Evolutionary conservation across 2,113 vertebrate genomes (phyloP).

Genomic region (Holacanthus passer): DNA sequence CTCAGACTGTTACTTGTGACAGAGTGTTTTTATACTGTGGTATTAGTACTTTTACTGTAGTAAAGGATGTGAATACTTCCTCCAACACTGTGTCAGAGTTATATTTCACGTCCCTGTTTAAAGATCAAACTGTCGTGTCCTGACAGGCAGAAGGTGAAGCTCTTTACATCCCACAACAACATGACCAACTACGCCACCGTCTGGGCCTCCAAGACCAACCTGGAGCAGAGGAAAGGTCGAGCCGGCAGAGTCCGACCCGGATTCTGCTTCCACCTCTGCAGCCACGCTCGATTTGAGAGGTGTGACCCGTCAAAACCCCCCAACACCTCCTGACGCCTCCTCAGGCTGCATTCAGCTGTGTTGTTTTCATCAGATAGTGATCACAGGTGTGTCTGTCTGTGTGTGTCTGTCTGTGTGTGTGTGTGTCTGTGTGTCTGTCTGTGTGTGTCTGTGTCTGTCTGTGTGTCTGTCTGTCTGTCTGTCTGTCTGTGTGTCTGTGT

Average conservation of each 20-base stretch:
- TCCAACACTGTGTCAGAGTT: too few relatives aligned
- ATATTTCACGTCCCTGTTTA: neutral
- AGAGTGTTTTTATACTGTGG: too few relatives aligned
- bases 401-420: neutral
- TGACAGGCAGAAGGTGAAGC: constrained; percentile 94
- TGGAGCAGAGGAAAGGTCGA: constrained; percentile 95
- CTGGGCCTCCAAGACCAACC: constrained; percentile 97
- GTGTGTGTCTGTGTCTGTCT: too few relatives aligned
- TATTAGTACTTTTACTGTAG: neutral
- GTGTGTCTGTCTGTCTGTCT: neutral
- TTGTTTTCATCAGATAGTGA: neutral
- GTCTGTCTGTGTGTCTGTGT: neutral
- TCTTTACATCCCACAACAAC: constrained; percentile 98
- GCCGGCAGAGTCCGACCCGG: constrained; percentile 92
- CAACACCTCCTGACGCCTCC: neutral
- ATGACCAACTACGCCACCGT: constrained; percentile 99
- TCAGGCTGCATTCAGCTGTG: neutral
- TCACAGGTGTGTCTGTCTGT: neutral
- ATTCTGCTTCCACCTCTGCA: constrained; percentile 96
- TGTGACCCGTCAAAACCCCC: neutral
- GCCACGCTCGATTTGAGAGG: constrained; percentile 92
- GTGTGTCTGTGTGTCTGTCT: too few relatives aligned
- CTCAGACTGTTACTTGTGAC: too few relatives aligned
- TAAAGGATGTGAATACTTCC: too few relatives aligned
- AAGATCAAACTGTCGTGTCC: neutral